Evolutionary conservation across 2,113 vertebrate species (phyloP).

Genomic region (Acanthochromis polyacanthus): DNA sequence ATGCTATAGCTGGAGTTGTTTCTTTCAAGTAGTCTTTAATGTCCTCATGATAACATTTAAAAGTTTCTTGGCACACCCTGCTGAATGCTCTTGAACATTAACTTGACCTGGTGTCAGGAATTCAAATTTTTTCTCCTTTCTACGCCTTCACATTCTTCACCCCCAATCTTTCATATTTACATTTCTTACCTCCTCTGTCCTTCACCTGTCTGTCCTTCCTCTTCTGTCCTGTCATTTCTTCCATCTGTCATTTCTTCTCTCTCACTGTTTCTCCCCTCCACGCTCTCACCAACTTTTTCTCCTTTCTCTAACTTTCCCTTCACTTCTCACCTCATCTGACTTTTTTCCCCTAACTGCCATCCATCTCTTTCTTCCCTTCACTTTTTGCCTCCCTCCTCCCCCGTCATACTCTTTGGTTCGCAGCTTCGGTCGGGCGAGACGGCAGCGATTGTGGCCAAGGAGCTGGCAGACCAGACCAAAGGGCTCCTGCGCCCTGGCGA

Average conservation of each 20-base stretch:
- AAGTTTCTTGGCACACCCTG: slow-evolving; percentile 10
- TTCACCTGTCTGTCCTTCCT: slow-evolving; percentile 15
- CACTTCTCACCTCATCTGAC: slow-evolving; percentile 1
- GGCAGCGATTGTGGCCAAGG: slow-evolving; percentile 94
- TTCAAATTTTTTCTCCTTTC: background rate
- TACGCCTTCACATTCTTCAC: background rate
- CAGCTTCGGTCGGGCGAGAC: slow-evolving; percentile 97
- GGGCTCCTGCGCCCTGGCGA: slow-evolving; percentile 93
- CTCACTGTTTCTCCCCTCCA: slow-evolving; percentile 13
- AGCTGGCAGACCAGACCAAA: slow-evolving; percentile 96
- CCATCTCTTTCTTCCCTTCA: slow-evolving; percentile 26
- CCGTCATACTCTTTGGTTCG: slow-evolving; percentile 40
- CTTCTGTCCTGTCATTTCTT: slow-evolving; percentile 25
- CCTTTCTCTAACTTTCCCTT: slow-evolving; percentile 10
- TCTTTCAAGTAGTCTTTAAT: slow-evolving; percentile 1
- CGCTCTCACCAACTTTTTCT: slow-evolving; percentile 37
- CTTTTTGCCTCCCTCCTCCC: slow-evolving; percentile 12
- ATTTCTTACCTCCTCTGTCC: background rate
- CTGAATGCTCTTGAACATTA: background rate
- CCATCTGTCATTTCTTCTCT: slow-evolving; percentile 22
- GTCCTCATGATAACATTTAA: slow-evolving; percentile 15
- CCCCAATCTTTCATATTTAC: slow-evolving; percentile 6
- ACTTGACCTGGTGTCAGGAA: slow-evolving; percentile 1
- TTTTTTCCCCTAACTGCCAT: slow-evolving; percentile 26
- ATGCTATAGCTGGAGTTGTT: no score